Evolutionary conservation across 2,888 invertebrate species (phyloP).

Genomic region (Archips crataeganus): DNA sequence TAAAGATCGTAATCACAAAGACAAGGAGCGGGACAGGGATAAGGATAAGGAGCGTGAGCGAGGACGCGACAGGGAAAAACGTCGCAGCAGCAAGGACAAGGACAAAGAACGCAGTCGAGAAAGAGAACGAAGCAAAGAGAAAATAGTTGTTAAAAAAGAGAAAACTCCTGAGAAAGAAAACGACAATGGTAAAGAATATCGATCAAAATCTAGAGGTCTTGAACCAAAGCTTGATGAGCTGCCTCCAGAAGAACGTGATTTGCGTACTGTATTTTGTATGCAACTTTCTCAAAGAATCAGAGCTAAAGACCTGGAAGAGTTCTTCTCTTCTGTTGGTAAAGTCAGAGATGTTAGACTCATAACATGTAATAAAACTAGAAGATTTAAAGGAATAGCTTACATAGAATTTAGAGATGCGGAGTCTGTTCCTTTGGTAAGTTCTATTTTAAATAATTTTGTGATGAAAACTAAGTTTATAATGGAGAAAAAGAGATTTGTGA

Average conservation of each 20-base stretch:
- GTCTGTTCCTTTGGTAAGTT: slow-evolving; percentile 95
- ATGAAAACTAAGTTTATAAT: not conserved
- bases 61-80: slow-evolving; percentile 54
- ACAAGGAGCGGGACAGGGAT: slow-evolving; percentile 68
- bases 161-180: slow-evolving; percentile 65
- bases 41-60: slow-evolving; percentile 56
- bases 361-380: slow-evolving; percentile 98
- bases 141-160: slow-evolving; percentile 65
- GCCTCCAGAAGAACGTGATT: slow-evolving; percentile 98
- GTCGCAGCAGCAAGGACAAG: slow-evolving; percentile 60
- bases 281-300: slow-evolving; percentile 97
- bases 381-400: slow-evolving; percentile 99
- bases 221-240: slow-evolving; percentile 90
- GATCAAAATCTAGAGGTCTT: slow-evolving; percentile 81
- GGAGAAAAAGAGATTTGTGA: not conserved
- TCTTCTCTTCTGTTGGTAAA: slow-evolving; percentile 99
- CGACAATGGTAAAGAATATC: slow-evolving; percentile 66
- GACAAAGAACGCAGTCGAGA: slow-evolving; percentile 61
- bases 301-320: slow-evolving; percentile 98
- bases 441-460: not conserved
- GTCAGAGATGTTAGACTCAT: slow-evolving; percentile 99
- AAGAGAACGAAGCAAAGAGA: slow-evolving; percentile 62
- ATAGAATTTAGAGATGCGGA: slow-evolving; percentile 99
- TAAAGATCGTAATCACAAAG: slow-evolving; percentile 60
- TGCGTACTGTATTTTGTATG: slow-evolving; percentile 99